Conservation (phyloP, 2,888 invertebrate genomes). For the Hedychridium roseum region DNA sequence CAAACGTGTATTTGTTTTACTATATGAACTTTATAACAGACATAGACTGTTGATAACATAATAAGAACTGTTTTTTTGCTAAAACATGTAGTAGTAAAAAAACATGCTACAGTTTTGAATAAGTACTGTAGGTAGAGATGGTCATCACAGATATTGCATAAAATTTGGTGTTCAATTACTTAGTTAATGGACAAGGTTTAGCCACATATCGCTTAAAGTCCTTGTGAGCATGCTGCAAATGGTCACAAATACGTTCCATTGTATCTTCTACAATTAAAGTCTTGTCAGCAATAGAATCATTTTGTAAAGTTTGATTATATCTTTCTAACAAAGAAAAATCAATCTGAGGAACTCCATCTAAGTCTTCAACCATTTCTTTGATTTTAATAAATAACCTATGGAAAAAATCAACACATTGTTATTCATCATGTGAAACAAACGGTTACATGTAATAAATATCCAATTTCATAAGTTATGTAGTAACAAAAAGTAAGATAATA, state of each 20-base stretch:
- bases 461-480: not conserved
- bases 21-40: too few species aligned
- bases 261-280: conserved; percentile 39
- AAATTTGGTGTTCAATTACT: too few species aligned
- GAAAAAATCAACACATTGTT: too few species aligned
- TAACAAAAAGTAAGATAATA: not conserved
- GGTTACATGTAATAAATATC: too few species aligned
- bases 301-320: conserved; percentile 34
- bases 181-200: conserved; percentile 43
- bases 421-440: too few species aligned
- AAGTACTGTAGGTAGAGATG: too few species aligned
- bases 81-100: too few species aligned
- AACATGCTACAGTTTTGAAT: too few species aligned
- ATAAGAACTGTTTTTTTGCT: too few species aligned
- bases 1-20: too few species aligned
- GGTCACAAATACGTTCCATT: conserved; percentile 31
- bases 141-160: too few species aligned
- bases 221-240: conserved; percentile 40
- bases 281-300: conserved; percentile 28
- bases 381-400: conserved; percentile 11
- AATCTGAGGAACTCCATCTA: conserved; percentile 44
- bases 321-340: conserved; percentile 37
- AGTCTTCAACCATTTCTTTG: conserved; percentile 32
- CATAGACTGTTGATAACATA: too few species aligned
- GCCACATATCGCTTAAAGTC: conserved; percentile 40